phyloP scores from a whole-genome alignment of 2,888 invertebrate genomes.

The Andrena hattorfiana region DNA sequence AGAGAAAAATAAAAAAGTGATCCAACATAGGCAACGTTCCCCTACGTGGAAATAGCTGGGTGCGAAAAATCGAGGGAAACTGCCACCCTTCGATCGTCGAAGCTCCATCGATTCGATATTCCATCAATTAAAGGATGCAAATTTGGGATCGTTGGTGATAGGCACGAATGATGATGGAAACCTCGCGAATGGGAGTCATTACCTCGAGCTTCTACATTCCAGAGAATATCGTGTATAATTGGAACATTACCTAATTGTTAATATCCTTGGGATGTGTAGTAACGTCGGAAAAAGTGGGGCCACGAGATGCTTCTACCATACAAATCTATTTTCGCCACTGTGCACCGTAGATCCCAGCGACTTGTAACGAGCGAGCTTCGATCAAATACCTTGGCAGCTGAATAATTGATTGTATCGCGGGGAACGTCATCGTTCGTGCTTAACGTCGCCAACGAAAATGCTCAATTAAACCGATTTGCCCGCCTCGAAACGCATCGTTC shows the following conservation, averaged over 20 bases:
- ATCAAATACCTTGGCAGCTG: constrained; percentile 21
- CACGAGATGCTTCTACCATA: neutral
- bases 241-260: too few species aligned
- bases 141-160: constrained; percentile 6
- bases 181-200: neutral
- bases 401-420: constrained; percentile 23
- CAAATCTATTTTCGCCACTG: neutral
- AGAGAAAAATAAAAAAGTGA: too few species aligned
- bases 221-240: neutral
- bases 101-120: neutral
- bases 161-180: neutral
- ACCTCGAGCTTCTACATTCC: neutral
- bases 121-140: constrained; percentile 32
- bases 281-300: neutral
- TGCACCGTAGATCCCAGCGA: neutral
- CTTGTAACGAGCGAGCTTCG: neutral
- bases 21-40: too few species aligned
- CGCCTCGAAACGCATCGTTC: neutral
- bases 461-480: constrained; percentile 15
- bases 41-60: too few species aligned
- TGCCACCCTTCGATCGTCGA: neutral
- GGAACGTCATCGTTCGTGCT: constrained; percentile 13
- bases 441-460: constrained; percentile 26
- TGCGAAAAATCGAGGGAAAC: neutral
- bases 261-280: too few species aligned